phyloP scores from a whole-genome alignment of 1,140 invertebrate genomes.

The Bombus soroeensis region DNA sequence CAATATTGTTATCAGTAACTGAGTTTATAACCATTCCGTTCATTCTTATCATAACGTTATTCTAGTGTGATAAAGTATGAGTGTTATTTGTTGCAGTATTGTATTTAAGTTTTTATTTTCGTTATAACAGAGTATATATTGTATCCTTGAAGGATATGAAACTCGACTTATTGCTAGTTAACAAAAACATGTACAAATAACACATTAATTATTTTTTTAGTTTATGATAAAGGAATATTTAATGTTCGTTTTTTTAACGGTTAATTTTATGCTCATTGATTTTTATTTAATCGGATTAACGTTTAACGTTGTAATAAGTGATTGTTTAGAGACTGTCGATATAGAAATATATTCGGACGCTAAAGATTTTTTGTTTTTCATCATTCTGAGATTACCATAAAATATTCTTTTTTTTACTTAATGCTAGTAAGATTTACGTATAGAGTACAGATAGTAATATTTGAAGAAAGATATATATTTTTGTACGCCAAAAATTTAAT shows the following conservation, averaged over 20 bases:
- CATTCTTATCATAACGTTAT: slow-evolving; percentile 34
- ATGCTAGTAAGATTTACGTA: slow-evolving; percentile 19
- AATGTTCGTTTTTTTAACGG: slow-evolving; percentile 55
- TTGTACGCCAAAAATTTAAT: slow-evolving; percentile 44
- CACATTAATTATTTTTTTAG: slow-evolving; percentile 55
- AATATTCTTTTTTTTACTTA: slow-evolving; percentile 27
- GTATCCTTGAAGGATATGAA: neutral
- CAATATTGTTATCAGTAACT: slow-evolving; percentile 45
- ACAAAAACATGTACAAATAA: slow-evolving; percentile 62
- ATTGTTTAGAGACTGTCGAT: slow-evolving; percentile 56
- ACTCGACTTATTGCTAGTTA: slow-evolving; percentile 23
- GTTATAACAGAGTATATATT: slow-evolving; percentile 27
- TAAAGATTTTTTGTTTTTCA: slow-evolving; percentile 14
- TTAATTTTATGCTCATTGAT: slow-evolving; percentile 60
- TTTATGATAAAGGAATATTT: slow-evolving; percentile 57
- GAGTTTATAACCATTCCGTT: slow-evolving; percentile 45
- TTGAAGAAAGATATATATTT: slow-evolving; percentile 43
- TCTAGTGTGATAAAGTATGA: slow-evolving; percentile 51
- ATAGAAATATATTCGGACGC: slow-evolving; percentile 7
- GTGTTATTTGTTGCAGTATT: slow-evolving; percentile 68
- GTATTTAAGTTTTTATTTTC: slow-evolving; percentile 44
- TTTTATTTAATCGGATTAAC: slow-evolving; percentile 57
- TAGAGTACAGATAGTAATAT: slow-evolving; percentile 17
- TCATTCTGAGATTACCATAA: slow-evolving; percentile 37
- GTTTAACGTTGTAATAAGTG: slow-evolving; percentile 20